phyloP scores from a whole-genome alignment of 2,113 vertebrate species.

The Maccullochella peelii region DNA sequence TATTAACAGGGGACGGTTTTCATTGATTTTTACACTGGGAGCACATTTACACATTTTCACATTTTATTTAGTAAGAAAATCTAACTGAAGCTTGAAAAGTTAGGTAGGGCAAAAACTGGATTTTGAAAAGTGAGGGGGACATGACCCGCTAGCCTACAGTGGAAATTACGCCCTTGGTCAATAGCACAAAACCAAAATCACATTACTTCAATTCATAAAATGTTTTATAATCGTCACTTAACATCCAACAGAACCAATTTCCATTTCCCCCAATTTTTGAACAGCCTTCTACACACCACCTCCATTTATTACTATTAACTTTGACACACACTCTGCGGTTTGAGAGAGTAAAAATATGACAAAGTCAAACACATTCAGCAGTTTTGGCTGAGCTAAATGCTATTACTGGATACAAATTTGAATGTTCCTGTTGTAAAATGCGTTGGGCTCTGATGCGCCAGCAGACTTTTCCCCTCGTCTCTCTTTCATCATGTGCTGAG shows the following conservation, averaged over 20 bases:
- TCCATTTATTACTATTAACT: constrained; percentile 33
- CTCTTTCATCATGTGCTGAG: constrained; percentile 26
- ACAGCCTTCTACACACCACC: neutral
- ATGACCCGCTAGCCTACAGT: neutral
- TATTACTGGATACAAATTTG: constrained; percentile 34
- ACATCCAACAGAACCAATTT: neutral
- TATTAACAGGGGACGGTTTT: too few species aligned
- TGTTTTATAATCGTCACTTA: neutral
- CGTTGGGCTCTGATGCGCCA: neutral
- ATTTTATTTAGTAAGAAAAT: neutral
- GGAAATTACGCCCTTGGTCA: neutral
- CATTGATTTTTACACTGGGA: too few species aligned
- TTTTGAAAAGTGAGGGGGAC: neutral
- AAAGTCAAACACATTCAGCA: neutral
- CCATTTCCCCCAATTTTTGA: neutral
- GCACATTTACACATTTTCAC: too few species aligned
- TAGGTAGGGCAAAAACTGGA: neutral
- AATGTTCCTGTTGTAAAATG: constrained; percentile 24
- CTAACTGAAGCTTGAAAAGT: neutral
- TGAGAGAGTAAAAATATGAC: constrained; percentile 3
- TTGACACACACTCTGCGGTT: constrained; percentile 29
- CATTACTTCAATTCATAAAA: too few species aligned
- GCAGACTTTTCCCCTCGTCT: constrained; percentile 9
- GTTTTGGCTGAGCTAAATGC: constrained; percentile 13
- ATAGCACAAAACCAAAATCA: too few species aligned